Conservation (phyloP, 2,888 invertebrate species). For the Sphaerophoria taeniata region DNA sequence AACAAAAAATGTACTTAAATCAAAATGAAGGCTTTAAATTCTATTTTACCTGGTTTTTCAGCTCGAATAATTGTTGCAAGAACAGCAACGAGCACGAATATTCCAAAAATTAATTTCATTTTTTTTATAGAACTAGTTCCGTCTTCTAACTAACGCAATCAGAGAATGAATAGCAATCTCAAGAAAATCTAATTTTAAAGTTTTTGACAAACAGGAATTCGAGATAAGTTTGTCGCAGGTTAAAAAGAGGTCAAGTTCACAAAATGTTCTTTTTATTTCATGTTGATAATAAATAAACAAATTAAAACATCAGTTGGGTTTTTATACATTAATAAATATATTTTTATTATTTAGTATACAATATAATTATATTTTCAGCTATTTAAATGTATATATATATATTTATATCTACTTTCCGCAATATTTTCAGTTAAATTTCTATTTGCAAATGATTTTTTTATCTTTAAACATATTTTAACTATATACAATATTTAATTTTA, state of each 20-base stretch:
- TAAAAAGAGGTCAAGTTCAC: no score
- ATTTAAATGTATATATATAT: conserved; percentile 66
- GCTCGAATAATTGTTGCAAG: background rate
- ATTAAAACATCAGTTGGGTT: conserved; percentile 7
- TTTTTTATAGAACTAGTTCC: background rate
- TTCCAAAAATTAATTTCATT: background rate
- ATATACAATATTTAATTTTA: conserved; percentile 56
- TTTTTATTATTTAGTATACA: conserved; percentile 72
- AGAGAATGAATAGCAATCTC: background rate
- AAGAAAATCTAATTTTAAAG: no score
- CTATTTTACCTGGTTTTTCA: background rate
- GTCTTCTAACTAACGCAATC: background rate
- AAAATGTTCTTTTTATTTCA: background rate
- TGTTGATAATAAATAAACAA: background rate
- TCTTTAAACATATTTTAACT: conserved; percentile 28
- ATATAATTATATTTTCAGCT: conserved; percentile 73
- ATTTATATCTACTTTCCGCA: conserved; percentile 47
- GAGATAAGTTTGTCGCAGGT: no score
- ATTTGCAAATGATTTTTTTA: conserved; percentile 35
- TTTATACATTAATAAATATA: conserved; percentile 74
- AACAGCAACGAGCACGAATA: background rate
- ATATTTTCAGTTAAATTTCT: conserved; percentile 45
- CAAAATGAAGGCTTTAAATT: background rate
- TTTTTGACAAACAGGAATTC: no score
- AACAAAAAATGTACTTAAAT: background rate